Percentiles rank a stretch among this genome's conserved stretches.
These are phyloP conservation scores for Heterodera schachtii DNA, from an alignment of 1,140 invertebrate species.

Conservation along the genomic window DNA sequence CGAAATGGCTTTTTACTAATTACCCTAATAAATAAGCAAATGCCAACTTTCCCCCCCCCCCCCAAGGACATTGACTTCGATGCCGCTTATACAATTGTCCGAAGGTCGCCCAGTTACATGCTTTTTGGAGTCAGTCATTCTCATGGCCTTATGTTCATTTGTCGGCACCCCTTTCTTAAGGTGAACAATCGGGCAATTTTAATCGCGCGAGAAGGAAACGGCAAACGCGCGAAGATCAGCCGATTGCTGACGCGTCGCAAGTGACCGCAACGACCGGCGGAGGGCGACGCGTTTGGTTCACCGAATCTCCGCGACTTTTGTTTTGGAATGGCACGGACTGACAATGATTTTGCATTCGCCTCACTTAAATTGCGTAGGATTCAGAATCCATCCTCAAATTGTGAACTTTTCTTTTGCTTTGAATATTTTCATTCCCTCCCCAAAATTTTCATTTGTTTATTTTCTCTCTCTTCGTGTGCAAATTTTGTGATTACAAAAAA, in stretches of 20 bases:
- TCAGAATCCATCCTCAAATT: constrained; percentile 18
- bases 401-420: background rate
- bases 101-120: constrained; percentile 39
- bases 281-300: too few relatives aligned
- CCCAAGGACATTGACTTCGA: constrained; percentile 27
- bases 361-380: constrained; percentile 11
- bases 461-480: constrained; percentile 6
- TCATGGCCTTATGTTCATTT: background rate
- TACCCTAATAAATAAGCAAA: too few relatives aligned
- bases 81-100: constrained; percentile 41
- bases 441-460: too few relatives aligned
- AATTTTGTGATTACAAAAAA: background rate
- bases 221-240: background rate
- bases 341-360: background rate
- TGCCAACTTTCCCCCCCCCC: background rate
- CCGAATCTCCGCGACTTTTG: too few relatives aligned
- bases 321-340: background rate
- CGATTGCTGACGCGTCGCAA: background rate
- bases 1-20: too few relatives aligned
- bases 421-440: too few relatives aligned
- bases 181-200: constrained; percentile 36
- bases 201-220: constrained; percentile 33
- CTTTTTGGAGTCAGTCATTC: constrained; percentile 20
- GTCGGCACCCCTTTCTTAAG: background rate
- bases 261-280: background rate